These are phyloP conservation scores for Pomatostomus ruficeps DNA, from an alignment of 2,113 vertebrate genomes.

Conservation along the genomic window DNA sequence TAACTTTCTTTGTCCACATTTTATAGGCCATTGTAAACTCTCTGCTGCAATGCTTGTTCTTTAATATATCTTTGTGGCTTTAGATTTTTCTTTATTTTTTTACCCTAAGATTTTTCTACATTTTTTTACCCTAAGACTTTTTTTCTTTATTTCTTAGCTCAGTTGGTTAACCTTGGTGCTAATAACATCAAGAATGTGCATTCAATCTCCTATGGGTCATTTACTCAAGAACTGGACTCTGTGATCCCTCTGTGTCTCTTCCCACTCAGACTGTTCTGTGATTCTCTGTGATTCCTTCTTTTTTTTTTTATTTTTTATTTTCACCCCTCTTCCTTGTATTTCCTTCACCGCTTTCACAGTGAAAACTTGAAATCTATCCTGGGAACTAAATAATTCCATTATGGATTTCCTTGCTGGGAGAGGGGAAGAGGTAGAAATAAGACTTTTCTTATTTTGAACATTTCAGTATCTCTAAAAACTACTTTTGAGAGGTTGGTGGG, in stretches of 20 bases:
- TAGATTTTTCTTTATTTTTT: fast-evolving
- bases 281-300: not conserved
- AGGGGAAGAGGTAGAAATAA: not conserved
- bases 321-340: fast-evolving
- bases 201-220: not conserved
- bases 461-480: not conserved
- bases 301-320: fast-evolving
- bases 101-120: fast-evolving
- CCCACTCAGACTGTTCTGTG: not conserved
- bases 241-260: not conserved
- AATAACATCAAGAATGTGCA: not conserved
- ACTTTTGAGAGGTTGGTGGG: not conserved
- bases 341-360: not conserved
- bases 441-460: not conserved
- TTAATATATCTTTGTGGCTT: not conserved
- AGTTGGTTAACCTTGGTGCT: not conserved
- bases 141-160: fast-evolving
- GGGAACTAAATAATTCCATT: not conserved
- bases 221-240: not conserved
- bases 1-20: not conserved
- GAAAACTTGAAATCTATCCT: not conserved
- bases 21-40: not conserved
- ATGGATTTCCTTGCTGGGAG: not conserved
- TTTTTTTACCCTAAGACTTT: fast-evolving
- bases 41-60: not conserved